Evolutionary conservation across 2,888 invertebrate genomes (phyloP).

Genomic region (Epirrita christyi): DNA sequence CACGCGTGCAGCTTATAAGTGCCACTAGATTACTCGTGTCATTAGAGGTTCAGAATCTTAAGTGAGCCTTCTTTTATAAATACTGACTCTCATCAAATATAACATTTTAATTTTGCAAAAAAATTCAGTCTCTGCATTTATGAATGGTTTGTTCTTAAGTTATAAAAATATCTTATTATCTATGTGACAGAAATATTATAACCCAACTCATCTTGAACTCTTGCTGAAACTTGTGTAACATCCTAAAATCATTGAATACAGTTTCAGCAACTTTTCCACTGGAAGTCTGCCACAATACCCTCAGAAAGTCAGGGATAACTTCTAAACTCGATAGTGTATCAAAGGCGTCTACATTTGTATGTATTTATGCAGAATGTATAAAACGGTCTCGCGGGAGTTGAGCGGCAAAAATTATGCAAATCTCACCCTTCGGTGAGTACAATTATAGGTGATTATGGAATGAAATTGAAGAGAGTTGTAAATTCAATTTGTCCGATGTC

Average conservation of each 20-base stretch:
- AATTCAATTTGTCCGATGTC: slow-evolving; percentile 51
- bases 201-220: neutral
- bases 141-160: no score
- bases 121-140: no score
- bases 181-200: neutral
- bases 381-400: slow-evolving; percentile 62
- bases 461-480: slow-evolving; percentile 60
- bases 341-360: slow-evolving; percentile 51
- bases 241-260: slow-evolving; percentile 24
- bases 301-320: slow-evolving; percentile 38
- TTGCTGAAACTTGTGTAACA: slow-evolving; percentile 10
- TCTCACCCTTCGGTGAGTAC: slow-evolving; percentile 68
- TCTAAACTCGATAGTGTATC: slow-evolving; percentile 66
- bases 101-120: no score
- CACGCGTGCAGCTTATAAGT: no score
- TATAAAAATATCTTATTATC: no score
- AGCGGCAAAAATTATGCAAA: slow-evolving; percentile 75
- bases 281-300: slow-evolving; percentile 40
- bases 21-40: no score
- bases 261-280: slow-evolving; percentile 1
- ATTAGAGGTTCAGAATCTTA: no score
- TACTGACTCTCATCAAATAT: no score
- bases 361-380: slow-evolving; percentile 71
- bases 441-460: slow-evolving; percentile 77
- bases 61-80: no score